Percentiles rank a stretch among this genome's conserved stretches.
phyloP scores from a whole-genome alignment of 2,797 vertebrate species.

The Crenichthys baileyi region DNA sequence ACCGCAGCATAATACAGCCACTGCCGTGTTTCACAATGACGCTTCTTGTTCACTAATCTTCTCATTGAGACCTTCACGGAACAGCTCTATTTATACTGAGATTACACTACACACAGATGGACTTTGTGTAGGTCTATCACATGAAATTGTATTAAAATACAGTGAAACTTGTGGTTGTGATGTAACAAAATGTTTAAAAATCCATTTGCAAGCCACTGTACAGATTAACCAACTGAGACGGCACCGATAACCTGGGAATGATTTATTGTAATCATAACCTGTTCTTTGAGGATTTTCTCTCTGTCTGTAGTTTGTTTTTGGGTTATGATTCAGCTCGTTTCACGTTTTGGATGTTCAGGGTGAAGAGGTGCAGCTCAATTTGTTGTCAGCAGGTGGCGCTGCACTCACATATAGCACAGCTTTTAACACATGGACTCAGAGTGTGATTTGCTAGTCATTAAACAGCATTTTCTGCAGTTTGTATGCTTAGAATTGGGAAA shows the following conservation, averaged over 20 bases:
- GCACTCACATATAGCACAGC: too few relatives aligned
- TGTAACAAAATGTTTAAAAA: not conserved
- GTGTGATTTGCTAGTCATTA: not conserved
- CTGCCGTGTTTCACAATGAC: too few relatives aligned
- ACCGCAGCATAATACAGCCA: too few relatives aligned
- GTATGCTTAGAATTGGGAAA: not conserved
- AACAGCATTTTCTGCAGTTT: not conserved
- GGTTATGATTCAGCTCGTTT: not conserved
- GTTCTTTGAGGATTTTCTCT: not conserved
- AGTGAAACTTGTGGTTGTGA: not conserved
- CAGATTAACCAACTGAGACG: not conserved
- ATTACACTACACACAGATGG: too few relatives aligned
- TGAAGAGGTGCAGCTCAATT: not conserved
- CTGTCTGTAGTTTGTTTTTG: not conserved
- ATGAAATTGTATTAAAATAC: too few relatives aligned
- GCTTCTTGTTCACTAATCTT: too few relatives aligned
- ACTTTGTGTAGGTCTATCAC: too few relatives aligned
- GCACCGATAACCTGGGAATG: not conserved
- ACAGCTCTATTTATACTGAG: too few relatives aligned
- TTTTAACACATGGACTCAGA: not conserved
- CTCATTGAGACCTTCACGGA: too few relatives aligned
- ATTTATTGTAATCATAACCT: not conserved
- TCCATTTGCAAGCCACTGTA: not conserved
- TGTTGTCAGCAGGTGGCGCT: constrained; percentile 5
- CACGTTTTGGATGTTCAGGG: not conserved